Conservation (phyloP, 1,140 invertebrate genomes). For the Lerema accius region DNA sequence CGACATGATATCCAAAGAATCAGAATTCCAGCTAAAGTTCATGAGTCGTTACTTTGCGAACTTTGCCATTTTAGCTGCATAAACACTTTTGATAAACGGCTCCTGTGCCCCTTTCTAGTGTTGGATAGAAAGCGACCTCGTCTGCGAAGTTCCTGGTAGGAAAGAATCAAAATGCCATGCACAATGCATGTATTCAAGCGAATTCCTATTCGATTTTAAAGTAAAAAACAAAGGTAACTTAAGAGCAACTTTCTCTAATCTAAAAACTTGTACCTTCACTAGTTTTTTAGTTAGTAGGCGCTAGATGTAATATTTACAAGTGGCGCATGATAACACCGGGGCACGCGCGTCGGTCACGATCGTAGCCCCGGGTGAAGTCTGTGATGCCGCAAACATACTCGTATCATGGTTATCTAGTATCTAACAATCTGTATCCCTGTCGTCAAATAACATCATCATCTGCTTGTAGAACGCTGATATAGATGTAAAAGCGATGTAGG, state of each 20-base stretch:
- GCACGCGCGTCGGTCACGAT: conserved; percentile 74
- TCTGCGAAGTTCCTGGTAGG: conserved; percentile 13
- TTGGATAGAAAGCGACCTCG: conserved; percentile 25
- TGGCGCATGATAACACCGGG: conserved; percentile 64
- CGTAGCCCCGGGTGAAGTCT: conserved; percentile 58
- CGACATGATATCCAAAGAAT: conserved; percentile 35
- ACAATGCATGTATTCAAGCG: not conserved
- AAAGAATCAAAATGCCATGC: conserved; percentile 5
- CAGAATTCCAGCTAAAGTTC: conserved; percentile 31
- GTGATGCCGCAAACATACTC: conserved; percentile 38
- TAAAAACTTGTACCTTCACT: too few relatives aligned
- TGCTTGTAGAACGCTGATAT: too few relatives aligned
- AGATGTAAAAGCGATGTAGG: too few relatives aligned
- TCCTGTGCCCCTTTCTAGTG: conserved; percentile 29
- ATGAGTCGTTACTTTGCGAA: conserved; percentile 26
- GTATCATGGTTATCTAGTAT: conserved; percentile 53
- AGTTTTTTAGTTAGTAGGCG: conserved; percentile 47
- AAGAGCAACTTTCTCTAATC: too few relatives aligned
- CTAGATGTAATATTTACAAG: conserved; percentile 69
- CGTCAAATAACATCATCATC: conserved; percentile 15
- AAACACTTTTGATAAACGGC: conserved; percentile 34
- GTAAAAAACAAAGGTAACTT: too few relatives aligned
- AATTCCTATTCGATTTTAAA: too few relatives aligned
- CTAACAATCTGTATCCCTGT: conserved; percentile 51
- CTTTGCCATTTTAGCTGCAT: conserved; percentile 29